Evolutionary conservation across 2,113 vertebrate genomes (phyloP).

Genomic region (Myotis yumanensis): DNA sequence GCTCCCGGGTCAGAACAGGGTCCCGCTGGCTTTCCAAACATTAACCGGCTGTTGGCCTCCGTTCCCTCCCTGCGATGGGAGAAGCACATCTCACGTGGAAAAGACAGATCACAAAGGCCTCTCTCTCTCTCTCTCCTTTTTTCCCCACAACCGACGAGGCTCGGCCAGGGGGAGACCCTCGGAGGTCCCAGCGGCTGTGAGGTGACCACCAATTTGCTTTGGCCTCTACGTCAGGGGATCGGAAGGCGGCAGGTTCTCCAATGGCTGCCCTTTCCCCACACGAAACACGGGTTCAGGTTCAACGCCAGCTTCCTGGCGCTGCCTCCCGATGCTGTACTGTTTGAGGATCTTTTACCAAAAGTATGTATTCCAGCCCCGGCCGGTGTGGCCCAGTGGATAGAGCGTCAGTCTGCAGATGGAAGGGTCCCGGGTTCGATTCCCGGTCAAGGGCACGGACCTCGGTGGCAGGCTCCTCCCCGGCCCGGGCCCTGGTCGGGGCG

Average conservation of each 20-base stretch:
- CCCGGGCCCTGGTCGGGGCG: too few species aligned
- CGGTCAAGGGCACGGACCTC: too few species aligned
- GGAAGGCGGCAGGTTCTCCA: not conserved
- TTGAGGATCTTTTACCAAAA: not conserved
- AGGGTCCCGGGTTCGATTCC: too few species aligned
- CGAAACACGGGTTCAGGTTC: not conserved
- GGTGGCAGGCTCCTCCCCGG: too few species aligned
- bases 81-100: conserved; percentile 64
- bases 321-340: not conserved
- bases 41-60: conserved; percentile 80
- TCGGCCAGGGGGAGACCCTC: not conserved
- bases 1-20: conserved; percentile 66
- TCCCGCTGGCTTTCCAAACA: conserved; percentile 70
- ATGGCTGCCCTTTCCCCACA: not conserved
- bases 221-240: not conserved
- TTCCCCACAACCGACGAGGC: not conserved
- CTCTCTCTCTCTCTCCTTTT: conserved; percentile 15
- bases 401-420: fast-evolving
- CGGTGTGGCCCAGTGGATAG: too few species aligned
- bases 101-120: conserved; percentile 62
- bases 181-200: not conserved
- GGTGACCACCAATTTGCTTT: not conserved
- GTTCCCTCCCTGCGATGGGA: conserved; percentile 75
- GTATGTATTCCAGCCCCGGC: not conserved
- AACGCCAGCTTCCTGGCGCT: not conserved